Evolutionary conservation across 2,888 invertebrate species (phyloP).

Genomic region (Cerastoderma edule): DNA sequence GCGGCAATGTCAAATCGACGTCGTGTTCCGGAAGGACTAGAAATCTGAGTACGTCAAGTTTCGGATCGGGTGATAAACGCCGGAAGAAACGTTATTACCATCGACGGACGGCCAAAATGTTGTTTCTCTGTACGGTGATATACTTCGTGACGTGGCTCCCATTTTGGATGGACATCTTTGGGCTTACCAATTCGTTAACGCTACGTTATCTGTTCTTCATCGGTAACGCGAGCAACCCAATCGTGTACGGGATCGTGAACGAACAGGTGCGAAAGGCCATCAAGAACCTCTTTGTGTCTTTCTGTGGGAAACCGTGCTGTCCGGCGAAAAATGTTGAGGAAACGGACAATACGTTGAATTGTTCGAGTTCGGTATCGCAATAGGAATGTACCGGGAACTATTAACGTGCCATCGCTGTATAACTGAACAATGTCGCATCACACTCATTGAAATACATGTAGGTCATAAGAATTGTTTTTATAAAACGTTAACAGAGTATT

Average conservation of each 20-base stretch:
- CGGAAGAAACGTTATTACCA: conserved; percentile 55
- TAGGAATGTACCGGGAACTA: neutral
- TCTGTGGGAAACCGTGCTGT: conserved; percentile 16
- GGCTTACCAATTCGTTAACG: conserved; percentile 62
- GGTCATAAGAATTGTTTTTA: no score
- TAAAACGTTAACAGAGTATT: no score
- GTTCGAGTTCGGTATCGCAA: conserved; percentile 19
- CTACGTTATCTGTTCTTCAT: conserved; percentile 72
- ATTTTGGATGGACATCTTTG: conserved; percentile 77
- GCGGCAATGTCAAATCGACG: conserved; percentile 4
- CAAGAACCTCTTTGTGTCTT: conserved; percentile 45
- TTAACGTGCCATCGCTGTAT: no score
- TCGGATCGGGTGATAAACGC: conserved; percentile 29
- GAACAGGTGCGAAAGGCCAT: conserved; percentile 65
- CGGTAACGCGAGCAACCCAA: conserved; percentile 73
- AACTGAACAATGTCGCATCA: no score
- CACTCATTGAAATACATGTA: no score
- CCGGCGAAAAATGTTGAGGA: neutral
- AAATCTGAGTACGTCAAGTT: conserved; percentile 11
- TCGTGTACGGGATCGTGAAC: conserved; percentile 75
- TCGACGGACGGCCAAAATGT: conserved; percentile 72
- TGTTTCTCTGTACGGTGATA: conserved; percentile 74
- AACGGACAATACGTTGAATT: conserved; percentile 10
- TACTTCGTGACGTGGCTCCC: conserved; percentile 75
- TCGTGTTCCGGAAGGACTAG: no score